A percentile compares a stretch with the other conserved stretches of the same genome.
Evolutionary conservation across 2,888 invertebrate species (phyloP).

Genomic region (Athrips mouffetella): DNA sequence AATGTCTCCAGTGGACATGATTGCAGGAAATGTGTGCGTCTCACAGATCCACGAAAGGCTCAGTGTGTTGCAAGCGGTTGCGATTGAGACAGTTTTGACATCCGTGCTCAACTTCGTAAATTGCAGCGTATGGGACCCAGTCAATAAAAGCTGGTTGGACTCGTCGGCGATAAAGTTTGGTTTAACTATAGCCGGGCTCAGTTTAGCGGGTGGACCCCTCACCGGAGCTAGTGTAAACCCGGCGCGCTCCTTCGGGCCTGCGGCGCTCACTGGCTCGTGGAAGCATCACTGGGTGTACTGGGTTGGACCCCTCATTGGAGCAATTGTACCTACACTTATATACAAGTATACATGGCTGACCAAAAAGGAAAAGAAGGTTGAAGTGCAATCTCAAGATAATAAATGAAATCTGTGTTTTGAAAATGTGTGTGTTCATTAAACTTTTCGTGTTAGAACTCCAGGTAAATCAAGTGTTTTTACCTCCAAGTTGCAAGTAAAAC

Average conservation of each 20-base stretch:
- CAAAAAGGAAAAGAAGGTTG: conserved; percentile 15
- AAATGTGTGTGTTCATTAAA: too few species aligned
- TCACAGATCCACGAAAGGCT: conserved; percentile 76
- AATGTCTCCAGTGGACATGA: conserved; percentile 63
- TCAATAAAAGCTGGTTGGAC: conserved; percentile 81
- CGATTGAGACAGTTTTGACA: conserved; percentile 82
- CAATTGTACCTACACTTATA: conserved; percentile 42
- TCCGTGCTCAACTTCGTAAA: conserved; percentile 81
- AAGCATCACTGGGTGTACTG: conserved; percentile 84
- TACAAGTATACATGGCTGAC: conserved; percentile 48
- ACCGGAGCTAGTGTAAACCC: conserved; percentile 87
- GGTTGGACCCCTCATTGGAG: conserved; percentile 78
- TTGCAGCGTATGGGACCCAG: conserved; percentile 85
- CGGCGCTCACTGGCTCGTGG: conserved; percentile 83
- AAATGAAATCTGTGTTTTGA: too few species aligned
- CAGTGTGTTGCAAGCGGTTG: conserved; percentile 72
- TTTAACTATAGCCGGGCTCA: conserved; percentile 80
- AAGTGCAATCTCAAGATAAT: not conserved
- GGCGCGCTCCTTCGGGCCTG: conserved; percentile 84
- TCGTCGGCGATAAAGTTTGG: conserved; percentile 83
- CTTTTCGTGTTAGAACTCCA: too few species aligned
- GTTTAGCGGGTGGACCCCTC: conserved; percentile 81
- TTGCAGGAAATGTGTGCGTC: conserved; percentile 76
- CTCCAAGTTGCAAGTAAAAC: too few species aligned
- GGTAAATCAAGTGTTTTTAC: too few species aligned